These are phyloP conservation scores for Ruditapes philippinarum DNA, from an alignment of 1,140 invertebrate species.

Conservation along the genomic window DNA sequence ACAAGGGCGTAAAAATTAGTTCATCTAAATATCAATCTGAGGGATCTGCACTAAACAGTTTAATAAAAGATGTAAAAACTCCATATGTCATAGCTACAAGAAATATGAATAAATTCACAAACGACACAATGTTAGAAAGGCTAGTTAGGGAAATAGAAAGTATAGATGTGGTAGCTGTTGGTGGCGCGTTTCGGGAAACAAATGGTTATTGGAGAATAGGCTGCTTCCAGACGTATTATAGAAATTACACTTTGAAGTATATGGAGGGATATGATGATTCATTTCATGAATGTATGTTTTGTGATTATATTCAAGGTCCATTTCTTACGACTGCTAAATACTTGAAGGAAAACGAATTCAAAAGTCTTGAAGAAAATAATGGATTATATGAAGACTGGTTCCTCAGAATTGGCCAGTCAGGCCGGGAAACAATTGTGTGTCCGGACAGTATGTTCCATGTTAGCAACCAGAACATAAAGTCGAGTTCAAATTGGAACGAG, in stretches of 20 bases:
- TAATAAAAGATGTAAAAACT: conserved; percentile 71
- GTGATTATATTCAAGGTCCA: conserved; percentile 80
- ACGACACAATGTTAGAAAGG: conserved; percentile 76
- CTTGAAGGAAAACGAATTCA: conserved; percentile 63
- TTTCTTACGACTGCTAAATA: conserved; percentile 75
- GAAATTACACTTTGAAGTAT: conserved; percentile 78
- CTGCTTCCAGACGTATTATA: conserved; percentile 78
- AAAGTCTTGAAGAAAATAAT: conserved; percentile 61
- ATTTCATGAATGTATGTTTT: conserved; percentile 81
- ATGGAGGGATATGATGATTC: conserved; percentile 81
- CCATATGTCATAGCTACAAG: conserved; percentile 80
- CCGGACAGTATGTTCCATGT: neutral
- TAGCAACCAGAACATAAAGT: neutral
- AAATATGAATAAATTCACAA: conserved; percentile 72
- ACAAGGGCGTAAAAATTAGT: neutral
- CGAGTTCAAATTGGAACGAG: neutral
- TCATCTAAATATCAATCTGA: neutral
- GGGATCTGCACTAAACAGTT: conserved; percentile 64
- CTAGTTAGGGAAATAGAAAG: conserved; percentile 77
- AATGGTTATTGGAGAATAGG: conserved; percentile 81
- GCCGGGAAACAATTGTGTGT: conserved; percentile 5
- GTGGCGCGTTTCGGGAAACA: conserved; percentile 77
- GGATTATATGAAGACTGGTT: conserved; percentile 81
- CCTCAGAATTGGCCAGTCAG: conserved; percentile 67
- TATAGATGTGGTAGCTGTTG: conserved; percentile 69